Evolutionary conservation across 2,113 vertebrate species (phyloP).

Genomic region (Apus apus): DNA sequence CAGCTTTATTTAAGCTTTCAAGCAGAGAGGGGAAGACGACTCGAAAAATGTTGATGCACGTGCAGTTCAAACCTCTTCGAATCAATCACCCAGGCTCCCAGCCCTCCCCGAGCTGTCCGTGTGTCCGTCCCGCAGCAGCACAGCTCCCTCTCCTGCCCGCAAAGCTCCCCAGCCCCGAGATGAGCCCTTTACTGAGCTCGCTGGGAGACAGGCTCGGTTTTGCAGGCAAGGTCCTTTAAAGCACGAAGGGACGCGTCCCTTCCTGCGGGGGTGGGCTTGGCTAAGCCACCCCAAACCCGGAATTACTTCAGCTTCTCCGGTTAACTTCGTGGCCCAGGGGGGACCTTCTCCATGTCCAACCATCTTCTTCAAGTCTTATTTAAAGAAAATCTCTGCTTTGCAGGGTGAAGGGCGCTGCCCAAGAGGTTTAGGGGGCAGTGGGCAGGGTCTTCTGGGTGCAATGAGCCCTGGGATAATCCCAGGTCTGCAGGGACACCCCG

Average conservation of each 20-base stretch:
- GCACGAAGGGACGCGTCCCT: rapidly evolving
- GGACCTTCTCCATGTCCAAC: background rate
- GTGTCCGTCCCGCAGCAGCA: background rate
- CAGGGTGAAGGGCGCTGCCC: background rate
- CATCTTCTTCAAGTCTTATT: background rate
- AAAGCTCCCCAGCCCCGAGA: background rate
- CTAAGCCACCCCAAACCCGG: background rate
- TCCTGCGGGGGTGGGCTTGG: background rate
- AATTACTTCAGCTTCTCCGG: background rate
- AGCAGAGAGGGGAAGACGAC: background rate
- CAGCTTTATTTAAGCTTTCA: background rate
- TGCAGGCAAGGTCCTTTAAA: background rate
- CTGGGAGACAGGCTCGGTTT: background rate
- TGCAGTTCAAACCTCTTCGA: background rate
- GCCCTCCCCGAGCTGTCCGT: rapidly evolving
- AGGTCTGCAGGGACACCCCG: too few species aligned
- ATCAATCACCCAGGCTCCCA: background rate
- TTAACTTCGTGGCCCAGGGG: background rate
- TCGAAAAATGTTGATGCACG: too few species aligned
- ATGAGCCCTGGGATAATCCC: background rate
- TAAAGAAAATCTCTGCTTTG: background rate
- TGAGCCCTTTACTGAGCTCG: rapidly evolving
- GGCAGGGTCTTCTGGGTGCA: background rate
- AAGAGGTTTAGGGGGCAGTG: background rate
- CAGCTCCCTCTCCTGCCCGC: constrained; percentile 52